These are phyloP conservation scores for Drosophila suzukii DNA, from an alignment of 1,140 invertebrate species.

Conservation along the genomic window DNA sequence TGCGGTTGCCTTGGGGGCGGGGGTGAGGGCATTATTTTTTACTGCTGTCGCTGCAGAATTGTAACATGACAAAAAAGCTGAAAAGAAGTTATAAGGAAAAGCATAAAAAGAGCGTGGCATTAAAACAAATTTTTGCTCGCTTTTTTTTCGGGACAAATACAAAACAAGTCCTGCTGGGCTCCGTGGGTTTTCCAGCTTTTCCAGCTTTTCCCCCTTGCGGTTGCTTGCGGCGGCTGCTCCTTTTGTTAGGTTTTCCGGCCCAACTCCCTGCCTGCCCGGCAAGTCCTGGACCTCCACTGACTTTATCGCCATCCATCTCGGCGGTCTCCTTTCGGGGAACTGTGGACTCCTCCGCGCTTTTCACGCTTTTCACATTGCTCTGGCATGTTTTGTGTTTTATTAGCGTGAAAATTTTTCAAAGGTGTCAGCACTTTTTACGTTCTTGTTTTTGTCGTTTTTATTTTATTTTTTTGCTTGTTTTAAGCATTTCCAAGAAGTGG, in stretches of 20 bases:
- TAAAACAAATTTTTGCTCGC: constrained; percentile 74
- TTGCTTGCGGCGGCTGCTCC: constrained; percentile 48
- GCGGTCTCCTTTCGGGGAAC: constrained; percentile 1
- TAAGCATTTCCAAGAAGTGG: constrained; percentile 35
- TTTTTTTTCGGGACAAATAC: constrained; percentile 50
- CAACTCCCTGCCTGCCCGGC: not conserved
- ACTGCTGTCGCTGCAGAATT: constrained; percentile 77
- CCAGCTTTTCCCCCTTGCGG: constrained; percentile 31
- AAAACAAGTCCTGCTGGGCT: constrained; percentile 58
- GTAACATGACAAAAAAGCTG: constrained; percentile 61
- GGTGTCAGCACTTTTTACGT: constrained; percentile 75
- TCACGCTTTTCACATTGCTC: constrained; percentile 65
- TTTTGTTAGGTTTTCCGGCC: constrained; percentile 33
- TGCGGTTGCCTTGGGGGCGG: constrained; percentile 54
- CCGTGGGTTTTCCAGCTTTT: constrained; percentile 15
- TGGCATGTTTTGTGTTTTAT: constrained; percentile 81
- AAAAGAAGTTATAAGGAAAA: constrained; percentile 79
- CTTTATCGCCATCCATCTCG: constrained; percentile 64
- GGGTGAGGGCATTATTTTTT: constrained; percentile 51
- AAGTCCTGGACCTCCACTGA: constrained; percentile 27
- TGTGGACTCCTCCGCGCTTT: constrained; percentile 34
- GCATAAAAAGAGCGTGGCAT: constrained; percentile 72
- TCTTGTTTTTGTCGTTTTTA: constrained; percentile 39
- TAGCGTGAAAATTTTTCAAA: constrained; percentile 81
- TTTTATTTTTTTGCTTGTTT: constrained; percentile 17